Base-by-base conservation (phyloP, 1,140 invertebrate species). In the Heterodera schachtii region DNA sequence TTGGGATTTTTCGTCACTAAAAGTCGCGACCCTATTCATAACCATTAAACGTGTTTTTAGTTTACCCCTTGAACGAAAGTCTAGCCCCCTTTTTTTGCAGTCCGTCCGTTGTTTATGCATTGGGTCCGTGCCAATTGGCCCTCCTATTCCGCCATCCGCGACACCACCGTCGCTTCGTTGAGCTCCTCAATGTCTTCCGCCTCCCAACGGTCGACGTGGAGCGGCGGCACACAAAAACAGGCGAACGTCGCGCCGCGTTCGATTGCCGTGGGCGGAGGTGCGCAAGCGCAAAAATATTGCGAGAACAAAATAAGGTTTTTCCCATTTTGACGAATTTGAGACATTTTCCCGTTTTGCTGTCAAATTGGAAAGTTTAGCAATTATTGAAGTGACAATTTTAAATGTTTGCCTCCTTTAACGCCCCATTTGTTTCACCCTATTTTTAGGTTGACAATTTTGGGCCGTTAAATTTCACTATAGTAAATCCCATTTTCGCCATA, bases 301-400 rank as follows among this genome's bases (percentile, higher is more conserved):
- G 60, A 44, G 8, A 78, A 78, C 46, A n/a, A 78, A 70, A 78
- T 78, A 6, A 78, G 77, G 77, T 78, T 69, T n/a, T 11, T 52
- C 9, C 16, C 16, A 11, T 52, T 52, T 52, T 52, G 2, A 52
- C 31, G 31, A 31, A 31, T 31, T 31, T 31, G 31, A 31, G 31
- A 31, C 31, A 52, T 52, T 52, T 52, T 60, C 4, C 7, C 21
- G 31, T 9, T 71, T 78, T 41, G 9, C 4, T 60, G 46, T 64
- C 19, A 31, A 71, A 9, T n/a, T 31, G 16, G n/a, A 47, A 43
- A 19, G 31, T 67, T 60, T 60, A 43, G 19, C 3, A 19, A 64
- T n/a, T 41, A 21, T 4, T 66, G 8, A 49, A 77, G 44, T 52
- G 11, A 16, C 13, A 64, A 19, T 19, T 64, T 19, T 11, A 19